phyloP scores from a whole-genome alignment of 2,888 invertebrate species.

The Iphiclides podalirius region DNA sequence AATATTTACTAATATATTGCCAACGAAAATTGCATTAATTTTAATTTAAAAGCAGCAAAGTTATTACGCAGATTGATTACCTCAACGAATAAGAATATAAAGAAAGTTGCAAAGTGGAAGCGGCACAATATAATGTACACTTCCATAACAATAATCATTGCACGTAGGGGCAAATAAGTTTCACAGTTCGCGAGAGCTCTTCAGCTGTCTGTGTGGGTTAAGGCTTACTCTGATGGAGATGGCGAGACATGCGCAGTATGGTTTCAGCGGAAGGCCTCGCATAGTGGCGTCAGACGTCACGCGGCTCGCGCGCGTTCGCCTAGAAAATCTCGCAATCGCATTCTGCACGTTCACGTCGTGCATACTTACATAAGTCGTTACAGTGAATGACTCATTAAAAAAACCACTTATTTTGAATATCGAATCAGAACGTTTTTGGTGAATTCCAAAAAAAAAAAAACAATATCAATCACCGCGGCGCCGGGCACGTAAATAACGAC shows the following conservation, averaged over 20 bases:
- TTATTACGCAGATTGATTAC: no score
- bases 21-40: no score
- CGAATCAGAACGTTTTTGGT: background rate
- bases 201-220: constrained; percentile 60
- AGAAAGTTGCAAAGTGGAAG: background rate
- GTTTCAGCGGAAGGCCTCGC: constrained; percentile 36
- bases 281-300: constrained; percentile 59
- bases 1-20: no score
- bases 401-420: background rate
- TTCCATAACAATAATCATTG: constrained; percentile 41
- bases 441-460: constrained; percentile 10
- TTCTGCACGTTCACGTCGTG: constrained; percentile 29
- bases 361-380: constrained; percentile 66
- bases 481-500: constrained; percentile 16
- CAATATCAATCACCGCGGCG: constrained; percentile 2
- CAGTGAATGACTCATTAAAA: constrained; percentile 12
- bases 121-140: constrained; percentile 1
- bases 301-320: constrained; percentile 44
- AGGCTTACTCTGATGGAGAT: constrained; percentile 62
- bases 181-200: constrained; percentile 48
- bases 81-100: background rate
- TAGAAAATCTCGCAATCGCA: constrained; percentile 27
- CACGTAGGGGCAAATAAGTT: constrained; percentile 61
- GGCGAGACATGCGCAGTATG: constrained; percentile 68
- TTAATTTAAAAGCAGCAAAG: no score